These are phyloP conservation scores for Ranitomeya imitator DNA, from an alignment of 2,113 vertebrate genomes.

Conservation along the genomic window DNA sequence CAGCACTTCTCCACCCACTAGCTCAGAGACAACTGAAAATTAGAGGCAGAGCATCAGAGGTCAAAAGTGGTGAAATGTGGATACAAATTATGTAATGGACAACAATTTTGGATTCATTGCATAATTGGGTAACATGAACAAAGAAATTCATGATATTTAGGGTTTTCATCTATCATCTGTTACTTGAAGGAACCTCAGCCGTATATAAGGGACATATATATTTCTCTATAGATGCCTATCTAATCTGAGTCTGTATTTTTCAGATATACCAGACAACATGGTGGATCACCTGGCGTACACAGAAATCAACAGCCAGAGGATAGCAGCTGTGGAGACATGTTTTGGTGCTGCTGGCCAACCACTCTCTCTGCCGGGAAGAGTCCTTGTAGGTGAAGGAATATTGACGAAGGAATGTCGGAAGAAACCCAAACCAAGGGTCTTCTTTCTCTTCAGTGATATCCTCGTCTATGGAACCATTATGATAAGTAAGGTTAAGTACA, in stretches of 20 bases:
- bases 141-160: too few species aligned
- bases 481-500: conserved; percentile 78
- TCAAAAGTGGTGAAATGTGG: too few species aligned
- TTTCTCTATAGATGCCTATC: not conserved
- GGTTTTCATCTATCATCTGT: not conserved
- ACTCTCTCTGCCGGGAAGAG: conserved; percentile 73
- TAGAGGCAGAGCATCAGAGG: too few species aligned
- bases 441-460: conserved; percentile 92
- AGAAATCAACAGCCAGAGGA: conserved; percentile 78
- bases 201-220: not conserved
- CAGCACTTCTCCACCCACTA: too few species aligned
- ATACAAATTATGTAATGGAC: too few species aligned
- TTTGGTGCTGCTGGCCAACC: conserved; percentile 76
- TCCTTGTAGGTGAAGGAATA: conserved; percentile 87
- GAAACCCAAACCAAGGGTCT: conserved; percentile 79
- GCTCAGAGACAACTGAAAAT: too few species aligned
- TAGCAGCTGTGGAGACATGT: conserved; percentile 80
- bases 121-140: too few species aligned
- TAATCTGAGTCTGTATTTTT: not conserved
- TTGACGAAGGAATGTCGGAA: conserved; percentile 86
- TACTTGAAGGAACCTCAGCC: not conserved
- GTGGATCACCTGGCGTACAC: conserved; percentile 72
- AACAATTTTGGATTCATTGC: too few species aligned
- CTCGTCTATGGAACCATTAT: conserved; percentile 87
- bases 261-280: conserved; percentile 66